Conservation (phyloP, 2,797 vertebrate genomes). For the Onychomys arenicola region DNA sequence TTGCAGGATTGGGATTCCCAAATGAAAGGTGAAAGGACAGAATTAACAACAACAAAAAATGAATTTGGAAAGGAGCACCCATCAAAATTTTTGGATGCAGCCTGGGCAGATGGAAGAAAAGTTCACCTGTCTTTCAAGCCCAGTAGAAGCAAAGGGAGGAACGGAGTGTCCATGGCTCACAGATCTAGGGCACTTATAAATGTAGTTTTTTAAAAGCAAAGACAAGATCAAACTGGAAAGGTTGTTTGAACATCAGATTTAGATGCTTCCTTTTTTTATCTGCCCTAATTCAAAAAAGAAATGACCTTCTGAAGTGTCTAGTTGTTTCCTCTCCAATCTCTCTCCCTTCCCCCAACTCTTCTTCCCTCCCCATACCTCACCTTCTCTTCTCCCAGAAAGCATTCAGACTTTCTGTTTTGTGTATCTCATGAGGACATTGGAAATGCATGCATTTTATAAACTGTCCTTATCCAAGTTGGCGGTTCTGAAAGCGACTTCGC, state of each 20-base stretch:
- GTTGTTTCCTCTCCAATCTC: neutral
- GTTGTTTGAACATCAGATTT: constrained; percentile 45
- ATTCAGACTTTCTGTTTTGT: neutral
- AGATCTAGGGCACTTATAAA: neutral
- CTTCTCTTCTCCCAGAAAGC: neutral
- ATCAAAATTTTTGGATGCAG: neutral
- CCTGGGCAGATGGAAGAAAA: neutral
- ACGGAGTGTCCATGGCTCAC: neutral
- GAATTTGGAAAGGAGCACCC: neutral
- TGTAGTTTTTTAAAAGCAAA: neutral
- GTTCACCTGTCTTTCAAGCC: neutral
- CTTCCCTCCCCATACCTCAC: neutral
- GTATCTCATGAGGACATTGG: neutral
- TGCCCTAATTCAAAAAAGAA: constrained; percentile 54
- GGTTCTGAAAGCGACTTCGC: neutral
- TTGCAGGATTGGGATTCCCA: constrained; percentile 27
- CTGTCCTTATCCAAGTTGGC: neutral
- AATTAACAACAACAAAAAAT: neutral
- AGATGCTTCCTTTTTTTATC: constrained; percentile 69
- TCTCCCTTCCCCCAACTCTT: neutral
- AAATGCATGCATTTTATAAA: neutral
- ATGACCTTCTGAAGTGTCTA: constrained; percentile 35
- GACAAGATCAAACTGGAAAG: neutral
- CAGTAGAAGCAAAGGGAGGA: neutral
- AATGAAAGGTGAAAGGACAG: neutral